Evolutionary conservation across 2,113 vertebrate species (phyloP).

Genomic region (Oncorhynchus nerka): DNA sequence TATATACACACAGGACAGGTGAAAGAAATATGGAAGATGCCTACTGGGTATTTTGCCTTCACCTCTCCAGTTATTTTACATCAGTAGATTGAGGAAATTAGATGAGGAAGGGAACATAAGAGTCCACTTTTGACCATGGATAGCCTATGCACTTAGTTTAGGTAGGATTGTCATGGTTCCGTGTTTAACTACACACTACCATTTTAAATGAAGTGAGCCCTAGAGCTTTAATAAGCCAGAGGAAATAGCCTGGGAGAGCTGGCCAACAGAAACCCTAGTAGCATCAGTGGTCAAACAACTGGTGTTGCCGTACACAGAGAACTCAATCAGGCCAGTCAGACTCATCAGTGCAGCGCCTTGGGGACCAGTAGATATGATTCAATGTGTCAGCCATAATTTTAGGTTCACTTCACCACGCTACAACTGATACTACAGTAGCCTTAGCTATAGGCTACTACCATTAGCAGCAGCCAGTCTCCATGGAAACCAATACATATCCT

Average conservation of each 20-base stretch:
- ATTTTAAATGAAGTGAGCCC: not conserved
- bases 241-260: not conserved
- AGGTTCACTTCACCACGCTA: no score
- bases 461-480: no score
- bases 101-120: no score
- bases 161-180: no score
- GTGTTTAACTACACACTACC: not conserved
- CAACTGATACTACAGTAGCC: no score
- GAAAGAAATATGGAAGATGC: not conserved
- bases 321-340: constrained; percentile 12
- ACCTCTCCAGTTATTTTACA: constrained; percentile 9
- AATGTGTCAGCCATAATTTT: constrained; percentile 29
- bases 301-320: not conserved
- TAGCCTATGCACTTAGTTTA: no score
- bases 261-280: constrained; percentile 4
- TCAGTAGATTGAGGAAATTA: not conserved
- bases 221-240: not conserved
- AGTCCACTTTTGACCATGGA: no score
- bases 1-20: constrained; percentile 8
- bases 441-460: no score
- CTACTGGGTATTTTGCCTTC: constrained; percentile 9
- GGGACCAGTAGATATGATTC: constrained; percentile 28
- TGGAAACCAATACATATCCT: no score
- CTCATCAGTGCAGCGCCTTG: constrained; percentile 15
- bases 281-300: not conserved